These are phyloP conservation scores for Macquaria australasica DNA, from an alignment of 2,113 vertebrate genomes.

Conservation along the genomic window DNA sequence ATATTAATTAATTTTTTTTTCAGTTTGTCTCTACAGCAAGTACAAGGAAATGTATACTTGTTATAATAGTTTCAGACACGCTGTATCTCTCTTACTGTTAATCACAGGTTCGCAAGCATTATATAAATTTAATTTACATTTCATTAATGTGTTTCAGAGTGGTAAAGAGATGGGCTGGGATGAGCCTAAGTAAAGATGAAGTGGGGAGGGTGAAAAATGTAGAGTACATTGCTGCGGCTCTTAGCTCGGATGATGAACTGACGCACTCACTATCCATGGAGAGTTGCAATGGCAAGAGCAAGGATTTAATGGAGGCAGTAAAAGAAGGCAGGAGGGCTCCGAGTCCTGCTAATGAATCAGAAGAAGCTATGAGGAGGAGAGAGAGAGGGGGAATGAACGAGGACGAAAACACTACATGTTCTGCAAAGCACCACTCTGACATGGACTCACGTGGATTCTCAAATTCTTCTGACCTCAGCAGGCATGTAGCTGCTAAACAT, in stretches of 20 bases:
- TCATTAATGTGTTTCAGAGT: constrained; percentile 31
- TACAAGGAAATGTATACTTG: not conserved
- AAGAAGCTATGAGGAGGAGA: not conserved
- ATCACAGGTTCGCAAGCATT: constrained; percentile 26
- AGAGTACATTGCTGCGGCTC: constrained; percentile 21
- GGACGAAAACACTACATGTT: not conserved
- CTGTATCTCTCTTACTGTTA: constrained; percentile 5
- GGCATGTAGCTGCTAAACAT: not conserved
- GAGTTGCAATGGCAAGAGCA: constrained; percentile 57
- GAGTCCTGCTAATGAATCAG: constrained; percentile 72
- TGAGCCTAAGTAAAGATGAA: constrained; percentile 26
- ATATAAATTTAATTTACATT: constrained; percentile 56
- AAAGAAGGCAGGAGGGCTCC: constrained; percentile 61
- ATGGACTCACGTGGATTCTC: not conserved
- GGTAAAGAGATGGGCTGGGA: constrained; percentile 29
- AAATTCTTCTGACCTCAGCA: not conserved
- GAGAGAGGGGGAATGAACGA: not conserved
- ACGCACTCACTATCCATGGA: constrained; percentile 36
- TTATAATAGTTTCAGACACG: not conserved
- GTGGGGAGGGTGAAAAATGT: constrained; percentile 57
- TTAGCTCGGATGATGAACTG: constrained; percentile 70
- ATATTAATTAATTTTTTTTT: not conserved
- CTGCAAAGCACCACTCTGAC: not conserved
- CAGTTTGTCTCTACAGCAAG: not conserved
- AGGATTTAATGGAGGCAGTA: constrained; percentile 75